These are phyloP conservation scores for Lasius platythorax DNA, from an alignment of 2,888 invertebrate genomes.

Conservation along the genomic window DNA sequence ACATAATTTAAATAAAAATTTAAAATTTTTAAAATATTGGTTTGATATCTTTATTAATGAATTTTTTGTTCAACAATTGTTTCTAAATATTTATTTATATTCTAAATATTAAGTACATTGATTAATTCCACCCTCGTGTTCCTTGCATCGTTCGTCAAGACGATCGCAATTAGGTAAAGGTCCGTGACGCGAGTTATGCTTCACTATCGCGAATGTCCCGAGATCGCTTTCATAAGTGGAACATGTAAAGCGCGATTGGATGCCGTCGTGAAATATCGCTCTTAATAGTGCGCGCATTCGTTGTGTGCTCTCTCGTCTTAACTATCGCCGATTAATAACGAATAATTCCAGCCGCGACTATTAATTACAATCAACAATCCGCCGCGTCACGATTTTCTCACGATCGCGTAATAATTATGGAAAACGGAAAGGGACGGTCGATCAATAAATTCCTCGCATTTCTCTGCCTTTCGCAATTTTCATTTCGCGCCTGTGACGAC, in stretches of 20 bases:
- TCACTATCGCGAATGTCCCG: slow-evolving; percentile 32
- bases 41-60: neutral
- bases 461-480: slow-evolving; percentile 52
- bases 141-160: neutral
- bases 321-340: slow-evolving; percentile 39
- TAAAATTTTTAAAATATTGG: neutral
- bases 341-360: slow-evolving; percentile 34
- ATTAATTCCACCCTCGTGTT: neutral
- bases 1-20: neutral
- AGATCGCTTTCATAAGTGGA: slow-evolving; percentile 48
- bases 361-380: slow-evolving; percentile 46
- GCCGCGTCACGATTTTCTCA: slow-evolving; percentile 38
- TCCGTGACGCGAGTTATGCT: slow-evolving; percentile 17
- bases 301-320: slow-evolving; percentile 5
- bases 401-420: slow-evolving; percentile 35
- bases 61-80: neutral
- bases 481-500: slow-evolving; percentile 31
- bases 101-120: neutral
- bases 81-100: neutral
- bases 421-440: slow-evolving; percentile 21
- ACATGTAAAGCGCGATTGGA: slow-evolving; percentile 41
- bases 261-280: slow-evolving; percentile 47
- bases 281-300: slow-evolving; percentile 35
- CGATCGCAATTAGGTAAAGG: slow-evolving; percentile 41
- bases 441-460: slow-evolving; percentile 63